Evolutionary conservation across 2,888 invertebrate genomes (phyloP).

Genomic region (Norana najaformis): DNA sequence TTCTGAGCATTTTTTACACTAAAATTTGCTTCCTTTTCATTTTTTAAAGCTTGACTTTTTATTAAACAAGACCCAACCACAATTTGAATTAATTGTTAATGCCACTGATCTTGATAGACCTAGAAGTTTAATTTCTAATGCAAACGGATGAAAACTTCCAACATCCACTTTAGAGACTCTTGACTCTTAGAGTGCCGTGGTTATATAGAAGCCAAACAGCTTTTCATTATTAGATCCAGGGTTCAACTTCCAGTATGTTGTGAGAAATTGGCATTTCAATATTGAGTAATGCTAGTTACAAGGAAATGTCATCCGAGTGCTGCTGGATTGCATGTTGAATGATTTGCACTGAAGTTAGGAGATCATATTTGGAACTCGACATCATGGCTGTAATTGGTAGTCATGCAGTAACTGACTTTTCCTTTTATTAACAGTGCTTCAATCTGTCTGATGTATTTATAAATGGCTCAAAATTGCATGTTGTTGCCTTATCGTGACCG

Average conservation of each 20-base stretch:
- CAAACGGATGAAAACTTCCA: neutral
- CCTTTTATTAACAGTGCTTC: neutral
- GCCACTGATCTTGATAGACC: neutral
- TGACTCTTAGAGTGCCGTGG: neutral
- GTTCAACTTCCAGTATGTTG: neutral
- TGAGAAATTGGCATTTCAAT: neutral
- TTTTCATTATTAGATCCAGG: neutral
- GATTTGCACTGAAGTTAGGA: neutral
- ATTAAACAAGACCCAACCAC: neutral
- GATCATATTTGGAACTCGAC: neutral
- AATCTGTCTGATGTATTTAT: neutral
- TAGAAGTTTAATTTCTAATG: neutral
- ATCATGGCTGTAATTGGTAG: neutral
- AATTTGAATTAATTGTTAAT: neutral
- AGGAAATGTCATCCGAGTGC: neutral
- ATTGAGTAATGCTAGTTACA: neutral
- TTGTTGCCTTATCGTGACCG: neutral
- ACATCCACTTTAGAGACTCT: neutral
- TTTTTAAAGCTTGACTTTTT: no score
- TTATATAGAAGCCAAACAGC: neutral
- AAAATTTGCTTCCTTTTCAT: no score
- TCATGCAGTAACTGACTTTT: no score
- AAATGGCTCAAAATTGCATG: slow-evolving; percentile 3
- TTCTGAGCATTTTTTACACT: no score
- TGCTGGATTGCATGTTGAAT: neutral